These are phyloP conservation scores for Mesoligia furuncula DNA, from an alignment of 2,888 invertebrate species.

Conservation along the genomic window DNA sequence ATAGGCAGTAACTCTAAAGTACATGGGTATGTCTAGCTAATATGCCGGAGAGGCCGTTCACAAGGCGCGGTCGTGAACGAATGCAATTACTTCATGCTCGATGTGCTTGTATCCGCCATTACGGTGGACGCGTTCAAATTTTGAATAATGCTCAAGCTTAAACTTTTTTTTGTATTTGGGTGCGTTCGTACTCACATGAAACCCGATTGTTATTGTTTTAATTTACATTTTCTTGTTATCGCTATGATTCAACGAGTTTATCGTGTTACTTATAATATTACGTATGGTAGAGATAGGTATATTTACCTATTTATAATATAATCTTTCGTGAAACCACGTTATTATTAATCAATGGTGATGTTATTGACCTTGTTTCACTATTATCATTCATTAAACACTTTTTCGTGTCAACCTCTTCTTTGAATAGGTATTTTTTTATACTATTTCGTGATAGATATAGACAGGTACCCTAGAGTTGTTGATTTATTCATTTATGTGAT, in stretches of 20 bases:
- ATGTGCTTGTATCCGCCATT: slow-evolving; percentile 84
- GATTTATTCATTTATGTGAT: slow-evolving; percentile 6
- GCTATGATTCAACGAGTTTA: slow-evolving; percentile 57
- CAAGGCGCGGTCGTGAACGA: slow-evolving; percentile 83
- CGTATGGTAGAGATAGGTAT: slow-evolving; percentile 38
- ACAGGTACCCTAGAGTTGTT: not conserved
- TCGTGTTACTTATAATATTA: slow-evolving; percentile 32
- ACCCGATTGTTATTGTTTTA: slow-evolving; percentile 46
- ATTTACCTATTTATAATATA: slow-evolving; percentile 58
- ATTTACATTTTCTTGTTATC: slow-evolving; percentile 57
- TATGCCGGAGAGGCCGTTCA: slow-evolving; percentile 78
- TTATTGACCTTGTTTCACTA: slow-evolving; percentile 70
- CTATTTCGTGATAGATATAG: not conserved
- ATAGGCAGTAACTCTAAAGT: slow-evolving; percentile 78
- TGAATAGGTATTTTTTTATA: not conserved
- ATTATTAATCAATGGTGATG: slow-evolving; percentile 77
- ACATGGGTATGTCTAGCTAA: slow-evolving; percentile 78
- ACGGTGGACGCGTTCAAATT: slow-evolving; percentile 75
- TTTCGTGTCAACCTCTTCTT: slow-evolving; percentile 34
- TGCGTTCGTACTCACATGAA: slow-evolving; percentile 37
- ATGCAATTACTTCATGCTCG: slow-evolving; percentile 87
- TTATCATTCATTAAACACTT: slow-evolving; percentile 51
- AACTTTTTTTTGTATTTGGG: slow-evolving; percentile 39
- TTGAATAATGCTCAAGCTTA: slow-evolving; percentile 63
- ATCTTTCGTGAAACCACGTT: slow-evolving; percentile 67